Evolutionary conservation across 1,140 invertebrate genomes (phyloP).

Genomic region (Meloidogyne exigua): DNA sequence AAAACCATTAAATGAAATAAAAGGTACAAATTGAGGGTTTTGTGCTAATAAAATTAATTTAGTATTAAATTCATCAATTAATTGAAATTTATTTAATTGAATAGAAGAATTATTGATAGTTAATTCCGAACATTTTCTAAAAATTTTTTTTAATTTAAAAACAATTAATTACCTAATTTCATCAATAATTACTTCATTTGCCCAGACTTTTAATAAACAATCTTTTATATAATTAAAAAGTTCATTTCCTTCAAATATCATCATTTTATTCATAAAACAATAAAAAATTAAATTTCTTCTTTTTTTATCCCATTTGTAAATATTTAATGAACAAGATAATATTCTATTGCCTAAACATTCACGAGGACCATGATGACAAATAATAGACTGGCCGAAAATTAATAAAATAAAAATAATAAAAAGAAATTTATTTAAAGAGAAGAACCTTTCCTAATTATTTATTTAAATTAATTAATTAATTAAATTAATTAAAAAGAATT

Average conservation of each 20-base stretch:
- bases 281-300: conserved; percentile 14
- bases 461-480: too few species aligned
- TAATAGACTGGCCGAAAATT: conserved; percentile 22
- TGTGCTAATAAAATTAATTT: conserved; percentile 25
- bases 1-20: conserved; percentile 33
- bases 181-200: neutral
- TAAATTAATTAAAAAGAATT: too few species aligned
- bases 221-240: conserved; percentile 22
- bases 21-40: conserved; percentile 38
- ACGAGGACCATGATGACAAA: conserved; percentile 35
- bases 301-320: conserved; percentile 6
- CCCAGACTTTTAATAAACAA: conserved; percentile 20
- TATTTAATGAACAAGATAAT: conserved; percentile 24
- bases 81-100: conserved; percentile 15
- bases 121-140: conserved; percentile 29
- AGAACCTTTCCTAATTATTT: too few species aligned
- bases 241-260: conserved; percentile 4
- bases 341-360: conserved; percentile 37
- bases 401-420: neutral
- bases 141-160: neutral
- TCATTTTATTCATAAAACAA: conserved; percentile 40
- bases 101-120: neutral
- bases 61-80: conserved; percentile 29
- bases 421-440: too few species aligned
- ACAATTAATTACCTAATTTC: conserved; percentile 22